A percentile compares a stretch with the other conserved stretches of the same genome.
phyloP scores from a whole-genome alignment of 2,113 vertebrate genomes.

The Panthera leo region DNA sequence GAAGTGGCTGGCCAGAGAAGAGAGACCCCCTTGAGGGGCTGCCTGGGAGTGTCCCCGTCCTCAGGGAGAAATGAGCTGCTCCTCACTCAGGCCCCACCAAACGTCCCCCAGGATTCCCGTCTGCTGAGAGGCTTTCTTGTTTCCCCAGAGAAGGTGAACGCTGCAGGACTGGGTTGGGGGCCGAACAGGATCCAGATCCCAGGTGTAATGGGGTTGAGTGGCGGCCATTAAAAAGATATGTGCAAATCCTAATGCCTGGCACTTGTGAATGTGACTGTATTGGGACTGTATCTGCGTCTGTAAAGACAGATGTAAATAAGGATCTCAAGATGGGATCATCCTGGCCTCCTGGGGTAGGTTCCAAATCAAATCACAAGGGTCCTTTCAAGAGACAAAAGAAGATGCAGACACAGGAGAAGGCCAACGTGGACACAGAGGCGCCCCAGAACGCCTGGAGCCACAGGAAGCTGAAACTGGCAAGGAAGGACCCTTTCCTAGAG shows the following conservation, averaged over 20 bases:
- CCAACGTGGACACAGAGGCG: accelerated
- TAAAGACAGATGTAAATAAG: not conserved
- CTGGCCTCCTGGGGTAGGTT: not conserved
- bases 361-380: not conserved
- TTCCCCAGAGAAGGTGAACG: not conserved
- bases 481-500: accelerated
- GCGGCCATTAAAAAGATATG: not conserved
- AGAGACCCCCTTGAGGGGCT: accelerated
- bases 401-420: not conserved
- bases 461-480: not conserved
- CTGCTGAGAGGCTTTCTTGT: not conserved
- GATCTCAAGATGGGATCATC: not conserved
- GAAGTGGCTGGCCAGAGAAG: not conserved
- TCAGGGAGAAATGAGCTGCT: not conserved
- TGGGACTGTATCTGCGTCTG: too few relatives aligned
- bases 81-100: not conserved
- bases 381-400: not conserved
- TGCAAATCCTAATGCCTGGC: too few relatives aligned
- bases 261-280: not conserved
- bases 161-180: not conserved
- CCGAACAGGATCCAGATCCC: not conserved
- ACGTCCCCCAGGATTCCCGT: too few relatives aligned
- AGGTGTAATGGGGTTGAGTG: not conserved
- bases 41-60: not conserved
- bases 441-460: not conserved